These are phyloP conservation scores for Sthenelais limicola DNA, from an alignment of 2,888 invertebrate genomes.

Conservation along the genomic window DNA sequence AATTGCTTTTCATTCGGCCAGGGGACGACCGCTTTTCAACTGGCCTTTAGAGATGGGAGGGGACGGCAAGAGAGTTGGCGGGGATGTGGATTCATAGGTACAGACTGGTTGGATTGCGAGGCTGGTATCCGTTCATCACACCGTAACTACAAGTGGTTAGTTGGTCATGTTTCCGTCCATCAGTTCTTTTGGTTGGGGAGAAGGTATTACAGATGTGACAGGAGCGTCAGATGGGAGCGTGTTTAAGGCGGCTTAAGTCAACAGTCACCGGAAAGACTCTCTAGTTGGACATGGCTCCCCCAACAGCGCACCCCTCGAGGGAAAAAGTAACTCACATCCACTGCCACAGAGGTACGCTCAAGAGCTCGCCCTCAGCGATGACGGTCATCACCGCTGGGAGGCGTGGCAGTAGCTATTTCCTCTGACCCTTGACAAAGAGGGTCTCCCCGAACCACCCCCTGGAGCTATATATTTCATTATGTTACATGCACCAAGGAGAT, in stretches of 20 bases:
- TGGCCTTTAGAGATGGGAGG: conserved; percentile 2
- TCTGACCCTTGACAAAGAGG: neutral
- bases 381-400: conserved; percentile 1
- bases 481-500: conserved; percentile 21
- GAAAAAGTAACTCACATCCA: neutral
- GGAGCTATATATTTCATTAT: conserved; percentile 9
- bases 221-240: neutral
- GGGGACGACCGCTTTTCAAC: conserved; percentile 3
- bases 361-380: too few relatives aligned
- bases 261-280: neutral
- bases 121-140: conserved; percentile 1
- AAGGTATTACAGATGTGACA: conserved; percentile 13
- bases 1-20: conserved; percentile 26
- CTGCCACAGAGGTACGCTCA: too few relatives aligned
- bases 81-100: neutral
- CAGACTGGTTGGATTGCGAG: neutral
- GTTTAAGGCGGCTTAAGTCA: conserved; percentile 1
- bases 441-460: neutral
- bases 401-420: conserved; percentile 13
- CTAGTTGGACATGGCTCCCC: neutral
- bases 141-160: neutral
- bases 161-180: neutral
- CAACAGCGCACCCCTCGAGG: neutral
- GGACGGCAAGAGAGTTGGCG: neutral
- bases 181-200: neutral